Evolutionary conservation across 2,113 vertebrate genomes (phyloP).

Genomic region (Gnathonemus longibarbis): DNA sequence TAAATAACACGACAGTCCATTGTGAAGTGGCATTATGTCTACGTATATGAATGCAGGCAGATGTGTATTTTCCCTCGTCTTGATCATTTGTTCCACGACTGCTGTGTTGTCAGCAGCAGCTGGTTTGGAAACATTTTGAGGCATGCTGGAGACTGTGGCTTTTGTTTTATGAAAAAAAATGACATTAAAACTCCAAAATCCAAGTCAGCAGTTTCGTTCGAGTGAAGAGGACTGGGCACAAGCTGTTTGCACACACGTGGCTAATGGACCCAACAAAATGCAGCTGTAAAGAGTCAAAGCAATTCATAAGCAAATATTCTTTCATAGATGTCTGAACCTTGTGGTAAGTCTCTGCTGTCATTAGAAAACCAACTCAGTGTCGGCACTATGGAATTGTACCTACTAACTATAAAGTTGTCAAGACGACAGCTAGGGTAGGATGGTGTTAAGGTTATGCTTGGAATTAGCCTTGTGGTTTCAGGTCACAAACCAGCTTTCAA

Average conservation of each 20-base stretch:
- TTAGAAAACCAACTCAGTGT: background rate
- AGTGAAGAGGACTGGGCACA: constrained; percentile 39
- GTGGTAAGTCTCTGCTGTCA: constrained; percentile 2
- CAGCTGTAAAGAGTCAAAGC: constrained; percentile 21
- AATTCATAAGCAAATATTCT: constrained; percentile 24
- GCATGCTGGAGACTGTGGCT: constrained; percentile 60
- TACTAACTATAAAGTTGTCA: background rate
- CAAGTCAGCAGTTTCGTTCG: constrained; percentile 64
- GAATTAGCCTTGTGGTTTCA: background rate
- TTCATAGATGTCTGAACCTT: constrained; percentile 11
- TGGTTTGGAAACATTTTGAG: constrained; percentile 35
- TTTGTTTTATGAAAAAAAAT: constrained; percentile 57
- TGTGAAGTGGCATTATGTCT: background rate
- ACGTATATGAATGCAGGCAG: background rate
- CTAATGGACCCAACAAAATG: constrained; percentile 22
- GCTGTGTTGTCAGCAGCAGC: constrained; percentile 23
- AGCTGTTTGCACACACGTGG: constrained; percentile 26
- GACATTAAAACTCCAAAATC: constrained; percentile 46
- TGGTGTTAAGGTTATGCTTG: background rate
- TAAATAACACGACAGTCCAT: background rate
- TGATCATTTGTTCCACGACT: constrained; percentile 47
- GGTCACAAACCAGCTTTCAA: background rate
- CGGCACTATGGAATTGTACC: background rate
- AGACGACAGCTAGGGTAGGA: background rate
- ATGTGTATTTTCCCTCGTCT: constrained; percentile 21